Conservation (phyloP, 2,113 vertebrate genomes). For the Podarcis raffonei region DNA sequence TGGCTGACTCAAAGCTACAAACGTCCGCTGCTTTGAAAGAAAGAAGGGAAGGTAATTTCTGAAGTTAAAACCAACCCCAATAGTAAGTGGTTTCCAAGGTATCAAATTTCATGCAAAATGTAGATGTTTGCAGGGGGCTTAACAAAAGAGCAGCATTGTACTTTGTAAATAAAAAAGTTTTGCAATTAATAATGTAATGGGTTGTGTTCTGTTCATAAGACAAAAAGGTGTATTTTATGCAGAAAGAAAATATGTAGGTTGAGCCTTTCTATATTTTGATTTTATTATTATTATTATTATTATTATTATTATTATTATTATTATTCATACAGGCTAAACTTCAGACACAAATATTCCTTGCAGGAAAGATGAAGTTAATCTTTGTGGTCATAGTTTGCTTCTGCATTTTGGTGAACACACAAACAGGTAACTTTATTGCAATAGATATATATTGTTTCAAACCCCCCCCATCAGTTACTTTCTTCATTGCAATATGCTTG, state of each 20-base stretch:
- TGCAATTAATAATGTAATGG: constrained; percentile 22
- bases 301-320: too few relatives aligned
- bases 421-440: constrained; percentile 59
- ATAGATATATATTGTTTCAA: background rate
- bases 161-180: background rate
- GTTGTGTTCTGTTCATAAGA: background rate
- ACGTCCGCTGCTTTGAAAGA: constrained; percentile 10
- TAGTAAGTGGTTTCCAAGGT: constrained; percentile 26
- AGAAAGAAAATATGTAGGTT: constrained; percentile 1
- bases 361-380: constrained; percentile 54
- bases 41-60: constrained; percentile 44
- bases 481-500: background rate
- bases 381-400: constrained; percentile 49
- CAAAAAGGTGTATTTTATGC: constrained; percentile 5
- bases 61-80: constrained; percentile 25
- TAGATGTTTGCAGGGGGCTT: background rate
- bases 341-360: constrained; percentile 4
- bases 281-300: background rate
- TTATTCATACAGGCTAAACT: constrained; percentile 29
- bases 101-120: constrained; percentile 27
- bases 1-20: constrained; percentile 21
- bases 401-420: constrained; percentile 45
- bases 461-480: background rate
- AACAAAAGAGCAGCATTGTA: constrained; percentile 12
- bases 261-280: background rate